Base-by-base conservation (phyloP, 1,140 invertebrate genomes). In the Drosophila bipectinata region DNA sequence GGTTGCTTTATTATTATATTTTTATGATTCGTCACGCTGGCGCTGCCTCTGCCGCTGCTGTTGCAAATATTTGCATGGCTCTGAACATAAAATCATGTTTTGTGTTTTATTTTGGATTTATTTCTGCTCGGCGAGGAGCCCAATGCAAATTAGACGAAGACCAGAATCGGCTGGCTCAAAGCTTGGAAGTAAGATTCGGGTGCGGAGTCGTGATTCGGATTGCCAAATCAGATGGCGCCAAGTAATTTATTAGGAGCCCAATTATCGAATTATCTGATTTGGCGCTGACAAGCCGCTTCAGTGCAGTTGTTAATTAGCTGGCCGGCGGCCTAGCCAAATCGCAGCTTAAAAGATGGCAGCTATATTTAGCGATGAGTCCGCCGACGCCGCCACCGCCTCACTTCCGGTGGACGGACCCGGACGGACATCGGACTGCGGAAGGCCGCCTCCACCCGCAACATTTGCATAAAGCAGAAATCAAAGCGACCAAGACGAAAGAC, bases 181-280 rank as follows among this genome's bases (percentile, higher is more conserved):
- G 48, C 10, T 41, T 69, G 47, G 49, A 48, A 34, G 14, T 54
- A 15, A 14, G 32, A 28, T 67, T 30, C n/a, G 34, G 45, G 54
- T 37, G 48, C 14, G 37, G 24, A 34, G 52, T 56, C 32, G 44
- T 30, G 63, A 59, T 44, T 76, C 26, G 56, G 72, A 81, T 75
- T 75, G 69, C 62, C 47, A 72, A 87, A 61, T 64, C 48, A 73
- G 79, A 69, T 67, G 72, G 78, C 83, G 83, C 83, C 83, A 88
- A 88, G 83, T 88, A 82, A 82, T 87, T 87, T 88, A 87, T 87
- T 87, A 87, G 77, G 72, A 69, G 58, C 51, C 83, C 83, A 88
- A 87, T 88, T 87, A 87, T 88, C 78, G 66, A 64, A 79, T 79
- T 72, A 88, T 58, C 72, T 79, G 55, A 77, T 79, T 79, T 66